Percentiles rank a stretch among this genome's conserved stretches.
Evolutionary conservation across 64 coral and sea anemone species (phyloP).

Genomic region (Montipora capricornis): DNA sequence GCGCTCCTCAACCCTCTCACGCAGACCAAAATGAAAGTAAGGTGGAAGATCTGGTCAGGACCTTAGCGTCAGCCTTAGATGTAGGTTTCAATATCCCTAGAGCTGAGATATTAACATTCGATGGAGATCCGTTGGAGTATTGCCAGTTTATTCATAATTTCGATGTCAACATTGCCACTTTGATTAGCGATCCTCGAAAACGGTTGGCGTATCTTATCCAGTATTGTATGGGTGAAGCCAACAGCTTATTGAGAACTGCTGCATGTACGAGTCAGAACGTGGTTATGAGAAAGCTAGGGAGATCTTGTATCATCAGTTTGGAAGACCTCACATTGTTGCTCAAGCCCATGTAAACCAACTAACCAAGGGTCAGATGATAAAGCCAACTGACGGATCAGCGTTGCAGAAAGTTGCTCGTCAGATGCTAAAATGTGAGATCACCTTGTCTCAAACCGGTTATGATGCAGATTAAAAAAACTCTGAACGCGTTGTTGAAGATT

Average conservation of each 20-base stretch:
- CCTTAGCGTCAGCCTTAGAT: too few species aligned
- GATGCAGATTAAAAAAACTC: background rate
- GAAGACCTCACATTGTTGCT: too few species aligned
- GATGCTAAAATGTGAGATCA: background rate
- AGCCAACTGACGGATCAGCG: too few species aligned
- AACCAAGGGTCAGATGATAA: too few species aligned
- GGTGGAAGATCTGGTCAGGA: too few species aligned
- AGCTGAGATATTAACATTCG: background rate
- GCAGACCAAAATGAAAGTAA: too few species aligned
- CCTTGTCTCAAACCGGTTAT: background rate
- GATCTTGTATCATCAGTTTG: background rate
- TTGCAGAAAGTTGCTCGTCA: too few species aligned
- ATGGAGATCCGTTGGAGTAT: slow-evolving; percentile 35
- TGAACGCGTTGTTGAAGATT: background rate
- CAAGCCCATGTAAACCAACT: too few species aligned
- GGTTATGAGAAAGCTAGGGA: background rate
- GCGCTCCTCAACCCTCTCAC: too few species aligned
- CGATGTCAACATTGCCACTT: slow-evolving; percentile 18
- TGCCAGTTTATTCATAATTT: slow-evolving; percentile 49
- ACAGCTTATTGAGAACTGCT: slow-evolving; percentile 21
- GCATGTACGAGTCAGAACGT: background rate
- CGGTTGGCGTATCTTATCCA: slow-evolving; percentile 31
- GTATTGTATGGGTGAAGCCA: slow-evolving; percentile 23
- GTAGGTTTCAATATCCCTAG: too few species aligned
- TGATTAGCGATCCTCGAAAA: background rate